Evolutionary conservation across 2,797 vertebrate genomes (phyloP), one percentile per base, ranked within the genome.

Genomic region (Sus cebifrons): DNA sequence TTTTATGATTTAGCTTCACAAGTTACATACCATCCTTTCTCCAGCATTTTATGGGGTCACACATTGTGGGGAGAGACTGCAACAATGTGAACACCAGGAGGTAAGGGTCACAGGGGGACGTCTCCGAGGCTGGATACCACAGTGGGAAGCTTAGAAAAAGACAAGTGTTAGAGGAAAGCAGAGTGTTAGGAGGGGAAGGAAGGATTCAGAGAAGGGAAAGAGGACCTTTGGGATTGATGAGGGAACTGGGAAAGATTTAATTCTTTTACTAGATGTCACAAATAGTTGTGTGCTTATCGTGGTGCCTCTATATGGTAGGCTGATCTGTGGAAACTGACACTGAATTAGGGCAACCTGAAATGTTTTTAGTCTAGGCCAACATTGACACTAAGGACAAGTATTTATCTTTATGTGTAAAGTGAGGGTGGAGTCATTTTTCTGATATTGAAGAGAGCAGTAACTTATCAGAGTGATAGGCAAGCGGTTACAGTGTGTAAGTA

Each of bases 391-490:
- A 92, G 75, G 84, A 56, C 65, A 96, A 88, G 96, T 91, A 83
- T 64, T 89, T 95, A 70, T 94, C 12, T 89, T n/a, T 93, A 6
- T 93, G 49, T 94, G 23, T 83, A 84, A 92, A 44, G 16, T 94
- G 58, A 89, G 36, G 74, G 78, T 92, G 78, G 87, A 82, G 70
- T 95, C 23, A 67, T 79, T 94, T 93, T 96, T 95, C 81, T 95
- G 68, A 58, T 92, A 92, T 40, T 90, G 58, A 92, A 74, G 89
- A 96, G 77, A 95, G 60, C 44, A 82, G 49, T 86, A 75, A 68
- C 32, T 94, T 95, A 73, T 36, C 82, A 89, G 56, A 70, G 27
- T 70, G 89, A n/a, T 21, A 74, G 88, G 86, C 1, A 79, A 68
- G 68, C 23, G 88, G 32, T 64, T 89, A 27, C 4, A 70, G 62